Base-by-base conservation (phyloP, 1,140 invertebrate species). In the Zaprionus davidi region DNA sequence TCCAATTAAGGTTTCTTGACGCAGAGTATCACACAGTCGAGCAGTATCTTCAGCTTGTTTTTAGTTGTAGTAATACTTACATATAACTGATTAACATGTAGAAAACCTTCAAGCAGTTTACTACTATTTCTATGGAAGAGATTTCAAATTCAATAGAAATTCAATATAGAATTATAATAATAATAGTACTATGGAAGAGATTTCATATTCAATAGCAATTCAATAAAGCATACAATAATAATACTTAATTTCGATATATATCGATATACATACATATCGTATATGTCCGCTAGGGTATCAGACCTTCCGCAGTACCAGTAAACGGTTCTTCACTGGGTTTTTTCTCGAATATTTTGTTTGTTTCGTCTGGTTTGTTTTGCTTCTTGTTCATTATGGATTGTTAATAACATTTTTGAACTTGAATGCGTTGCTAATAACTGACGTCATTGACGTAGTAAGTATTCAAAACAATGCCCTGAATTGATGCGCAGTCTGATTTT, bases 331-430 rank as follows among this genome's bases (percentile, higher is more conserved):
- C 31, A 34, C 9, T 34, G 31, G 31, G 31, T 3, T 34, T 34
- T 34, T 38, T 0, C 38, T 46, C 34, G 41, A 9, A n/a, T 38
- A 41, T 38, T 38, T 65, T 12, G 44, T 11, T 20, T 49, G 44
- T 13, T 26, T 5, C 13, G 20, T 20, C 28, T 5, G 36, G 3
- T 55, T 56, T 41, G n/a, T 64, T 58, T 68, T 24, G 28, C 13
- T 56, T 20, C 53, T 57, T 41, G 31, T 66, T 66, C 34, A 44
- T 66, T 51, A 31, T 64, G 62, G 49, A 65, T 79, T 76, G 26
- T 71, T 76, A 56, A 81, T 73, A 66, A 41, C 9, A 71, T 58
- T 64, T 53, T 76, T 81, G 79, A 81, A 81, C 79, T 82, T 82
- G 79, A 81, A 59, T 46, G 31, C 36, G 41, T 63, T 66, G 41